phyloP scores from a whole-genome alignment of 2,797 vertebrate species.

The Halcyon smyrnensis region DNA sequence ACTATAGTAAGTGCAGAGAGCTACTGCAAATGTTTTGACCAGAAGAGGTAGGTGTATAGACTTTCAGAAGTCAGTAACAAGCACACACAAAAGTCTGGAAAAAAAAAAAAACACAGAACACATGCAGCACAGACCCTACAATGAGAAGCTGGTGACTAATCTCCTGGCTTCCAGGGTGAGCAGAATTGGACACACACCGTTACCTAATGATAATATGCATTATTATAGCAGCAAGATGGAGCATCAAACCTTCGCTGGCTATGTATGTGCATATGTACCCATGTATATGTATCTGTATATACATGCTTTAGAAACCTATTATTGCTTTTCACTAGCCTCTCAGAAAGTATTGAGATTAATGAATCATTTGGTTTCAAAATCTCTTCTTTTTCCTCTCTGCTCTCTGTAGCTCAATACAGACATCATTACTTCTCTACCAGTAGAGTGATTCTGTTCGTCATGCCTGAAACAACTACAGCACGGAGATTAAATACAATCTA shows the following conservation, averaged over 20 bases:
- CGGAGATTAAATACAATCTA: conserved; percentile 90
- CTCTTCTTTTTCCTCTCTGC: conserved; percentile 33
- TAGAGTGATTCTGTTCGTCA: conserved; percentile 80
- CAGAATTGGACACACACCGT: background rate
- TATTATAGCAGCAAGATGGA: background rate
- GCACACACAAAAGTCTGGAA: rapidly evolving
- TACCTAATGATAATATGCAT: background rate
- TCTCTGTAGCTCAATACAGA: conserved; percentile 71
- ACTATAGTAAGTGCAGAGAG: background rate
- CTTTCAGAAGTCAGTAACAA: background rate
- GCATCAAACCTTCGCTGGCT: background rate
- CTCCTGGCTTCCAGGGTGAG: background rate
- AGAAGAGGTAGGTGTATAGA: rapidly evolving
- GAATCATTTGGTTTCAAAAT: conserved; percentile 57
- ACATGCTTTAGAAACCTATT: conserved; percentile 32
- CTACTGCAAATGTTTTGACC: background rate
- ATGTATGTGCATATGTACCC: background rate
- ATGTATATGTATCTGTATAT: background rate
- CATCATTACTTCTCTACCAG: conserved; percentile 73
- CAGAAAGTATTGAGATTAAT: conserved; percentile 61
- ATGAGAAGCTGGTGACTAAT: background rate
- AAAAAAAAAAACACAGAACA: background rate
- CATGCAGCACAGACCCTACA: background rate
- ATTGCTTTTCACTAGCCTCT: conserved; percentile 43
- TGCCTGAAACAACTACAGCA: conserved; percentile 83